Conservation (phyloP, 2,113 vertebrate species). For the Trogon melanurus region DNA sequence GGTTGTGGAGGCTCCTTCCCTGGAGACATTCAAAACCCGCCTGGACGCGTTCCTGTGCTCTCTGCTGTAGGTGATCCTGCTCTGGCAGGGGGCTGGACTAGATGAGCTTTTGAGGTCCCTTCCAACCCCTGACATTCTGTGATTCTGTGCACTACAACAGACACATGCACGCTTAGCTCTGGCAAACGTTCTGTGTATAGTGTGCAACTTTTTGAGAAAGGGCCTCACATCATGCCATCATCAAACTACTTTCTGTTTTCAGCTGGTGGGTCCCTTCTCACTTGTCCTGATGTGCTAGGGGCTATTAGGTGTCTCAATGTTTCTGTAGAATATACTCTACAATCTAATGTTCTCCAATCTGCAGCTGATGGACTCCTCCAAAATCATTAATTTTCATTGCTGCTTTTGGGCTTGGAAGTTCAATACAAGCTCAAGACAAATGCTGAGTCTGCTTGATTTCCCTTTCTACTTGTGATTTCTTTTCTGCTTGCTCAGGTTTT, state of each 20-base stretch:
- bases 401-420: not conserved
- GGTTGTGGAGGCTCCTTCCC: too few species aligned
- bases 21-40: too few species aligned
- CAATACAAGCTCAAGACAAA: not conserved
- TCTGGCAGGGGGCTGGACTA: too few species aligned
- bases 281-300: not conserved
- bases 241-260: not conserved
- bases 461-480: not conserved
- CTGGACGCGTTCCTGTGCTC: too few species aligned
- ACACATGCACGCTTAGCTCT: not conserved
- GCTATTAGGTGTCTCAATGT: not conserved
- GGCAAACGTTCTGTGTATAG: not conserved
- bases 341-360: not conserved
- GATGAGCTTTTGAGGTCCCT: too few species aligned
- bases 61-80: too few species aligned
- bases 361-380: not conserved
- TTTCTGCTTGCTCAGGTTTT: not conserved
- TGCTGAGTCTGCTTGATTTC: not conserved
- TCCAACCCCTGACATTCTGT: too few species aligned
- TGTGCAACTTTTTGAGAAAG: not conserved
- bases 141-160: not conserved
- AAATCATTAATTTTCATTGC: not conserved
- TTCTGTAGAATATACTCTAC: not conserved
- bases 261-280: not conserved
- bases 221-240: not conserved